A percentile compares a stretch with the other conserved stretches of the same genome.
phyloP scores from a whole-genome alignment of 2,888 invertebrate species.

The Serripes groenlandicus region DNA sequence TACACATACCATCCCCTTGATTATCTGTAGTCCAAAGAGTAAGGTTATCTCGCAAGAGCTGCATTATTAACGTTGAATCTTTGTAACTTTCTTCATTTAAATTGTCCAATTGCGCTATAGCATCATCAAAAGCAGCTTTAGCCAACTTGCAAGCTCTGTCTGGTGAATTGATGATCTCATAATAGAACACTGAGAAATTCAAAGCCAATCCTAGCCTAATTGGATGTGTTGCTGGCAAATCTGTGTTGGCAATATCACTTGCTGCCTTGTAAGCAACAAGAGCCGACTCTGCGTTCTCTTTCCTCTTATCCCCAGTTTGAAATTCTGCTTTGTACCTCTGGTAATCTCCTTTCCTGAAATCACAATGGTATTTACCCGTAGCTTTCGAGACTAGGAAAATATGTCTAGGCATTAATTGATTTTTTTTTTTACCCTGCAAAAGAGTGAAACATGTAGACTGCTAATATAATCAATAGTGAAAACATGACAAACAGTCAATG shows the following conservation, averaged over 20 bases:
- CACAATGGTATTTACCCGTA: too few relatives aligned
- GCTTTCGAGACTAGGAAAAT: too few relatives aligned
- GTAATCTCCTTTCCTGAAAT: constrained; percentile 95
- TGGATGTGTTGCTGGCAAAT: constrained; percentile 98
- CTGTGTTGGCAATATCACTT: constrained; percentile 98
- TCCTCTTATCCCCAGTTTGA: constrained; percentile 98
- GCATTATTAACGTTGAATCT: constrained; percentile 99
- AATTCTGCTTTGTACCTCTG: constrained; percentile 99
- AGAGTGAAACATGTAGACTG: too few relatives aligned
- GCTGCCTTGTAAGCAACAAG: constrained; percentile 98
- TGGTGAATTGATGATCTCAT: constrained; percentile 99
- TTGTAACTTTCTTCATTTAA: constrained; percentile 98
- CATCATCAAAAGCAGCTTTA: constrained; percentile 98
- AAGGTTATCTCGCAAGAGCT: constrained; percentile 99
- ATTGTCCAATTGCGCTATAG: constrained; percentile 99
- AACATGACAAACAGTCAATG: too few relatives aligned
- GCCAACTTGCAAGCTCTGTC: constrained; percentile 99
- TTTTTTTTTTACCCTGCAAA: too few relatives aligned
- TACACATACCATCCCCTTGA: constrained; percentile 86
- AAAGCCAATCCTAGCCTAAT: constrained; percentile 98
- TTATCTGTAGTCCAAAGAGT: constrained; percentile 99
- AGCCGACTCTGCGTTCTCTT: constrained; percentile 98
- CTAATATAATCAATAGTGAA: too few relatives aligned
- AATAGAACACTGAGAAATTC: constrained; percentile 99
- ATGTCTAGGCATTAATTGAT: too few relatives aligned